These are phyloP conservation scores for Andricus grossulariae DNA, from an alignment of 1,140 invertebrate genomes.

Conservation along the genomic window DNA sequence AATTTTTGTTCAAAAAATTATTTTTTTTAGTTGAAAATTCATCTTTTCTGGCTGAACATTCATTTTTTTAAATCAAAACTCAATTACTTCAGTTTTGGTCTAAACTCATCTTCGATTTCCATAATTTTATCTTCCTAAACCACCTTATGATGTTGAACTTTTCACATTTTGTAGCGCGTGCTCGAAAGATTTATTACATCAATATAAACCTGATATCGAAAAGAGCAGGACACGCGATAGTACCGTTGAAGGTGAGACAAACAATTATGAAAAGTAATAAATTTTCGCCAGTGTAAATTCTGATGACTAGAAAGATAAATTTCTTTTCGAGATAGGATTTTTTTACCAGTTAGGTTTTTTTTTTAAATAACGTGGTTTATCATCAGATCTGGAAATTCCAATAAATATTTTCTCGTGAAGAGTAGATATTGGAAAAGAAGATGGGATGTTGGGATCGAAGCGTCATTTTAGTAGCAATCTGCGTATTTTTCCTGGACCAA, in stretches of 20 bases:
- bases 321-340: background rate
- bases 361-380: background rate
- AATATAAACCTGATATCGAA: slow-evolving; percentile 8
- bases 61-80: too few species aligned
- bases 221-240: background rate
- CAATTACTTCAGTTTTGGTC: too few species aligned
- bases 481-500: background rate
- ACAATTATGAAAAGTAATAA: slow-evolving; percentile 3
- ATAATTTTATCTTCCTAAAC: too few species aligned
- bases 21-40: too few species aligned
- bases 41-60: too few species aligned
- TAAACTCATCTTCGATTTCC: too few species aligned
- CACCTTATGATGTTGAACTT: too few species aligned
- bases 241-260: background rate
- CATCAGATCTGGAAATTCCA: background rate
- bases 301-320: background rate
- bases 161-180: background rate
- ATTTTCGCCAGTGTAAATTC: background rate
- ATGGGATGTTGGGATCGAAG: background rate
- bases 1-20: too few species aligned
- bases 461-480: background rate
- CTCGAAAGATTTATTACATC: slow-evolving; percentile 7
- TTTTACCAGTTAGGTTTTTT: background rate
- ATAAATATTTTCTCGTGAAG: background rate
- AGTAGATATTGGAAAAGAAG: background rate